Evolutionary conservation across 2,113 vertebrate species (phyloP).

Genomic region (Ovis aries): DNA sequence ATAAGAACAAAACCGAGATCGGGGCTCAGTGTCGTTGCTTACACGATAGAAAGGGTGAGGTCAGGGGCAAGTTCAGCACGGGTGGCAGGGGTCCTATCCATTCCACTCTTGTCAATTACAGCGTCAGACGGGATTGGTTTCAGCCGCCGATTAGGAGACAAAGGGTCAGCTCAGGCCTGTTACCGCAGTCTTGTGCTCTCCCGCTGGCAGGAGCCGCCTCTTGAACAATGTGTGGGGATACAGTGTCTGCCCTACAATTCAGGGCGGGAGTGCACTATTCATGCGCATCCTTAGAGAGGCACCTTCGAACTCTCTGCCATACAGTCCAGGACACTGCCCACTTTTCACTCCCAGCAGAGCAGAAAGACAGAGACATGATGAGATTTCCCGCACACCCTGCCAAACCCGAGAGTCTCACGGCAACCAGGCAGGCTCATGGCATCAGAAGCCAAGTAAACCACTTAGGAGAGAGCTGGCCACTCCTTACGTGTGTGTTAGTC

Average conservation of each 20-base stretch:
- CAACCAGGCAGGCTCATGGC: neutral
- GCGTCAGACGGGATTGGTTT: neutral
- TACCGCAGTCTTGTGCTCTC: neutral
- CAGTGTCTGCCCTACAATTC: neutral
- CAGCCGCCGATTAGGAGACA: neutral
- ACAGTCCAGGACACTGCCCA: neutral
- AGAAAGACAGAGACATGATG: neutral
- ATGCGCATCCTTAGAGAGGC: neutral
- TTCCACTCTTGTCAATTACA: neutral
- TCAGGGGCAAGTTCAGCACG: too few species aligned
- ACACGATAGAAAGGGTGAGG: neutral
- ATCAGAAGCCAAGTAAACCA: neutral
- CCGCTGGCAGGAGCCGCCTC: too few species aligned
- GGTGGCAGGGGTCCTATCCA: too few species aligned
- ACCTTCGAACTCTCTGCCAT: neutral
- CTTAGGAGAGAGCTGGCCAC: neutral
- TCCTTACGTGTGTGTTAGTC: neutral
- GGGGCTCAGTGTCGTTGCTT: neutral
- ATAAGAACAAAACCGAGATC: neutral
- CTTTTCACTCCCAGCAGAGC: neutral
- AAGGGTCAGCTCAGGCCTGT: neutral
- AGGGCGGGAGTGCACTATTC: rapidly evolving
- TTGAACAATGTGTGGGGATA: neutral
- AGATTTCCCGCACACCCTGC: neutral
- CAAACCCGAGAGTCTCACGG: neutral